Evolutionary conservation across 1,140 invertebrate species (phyloP), one percentile per base, ranked within the genome.

Genomic region (Trichomalopsis sarcophagae): DNA sequence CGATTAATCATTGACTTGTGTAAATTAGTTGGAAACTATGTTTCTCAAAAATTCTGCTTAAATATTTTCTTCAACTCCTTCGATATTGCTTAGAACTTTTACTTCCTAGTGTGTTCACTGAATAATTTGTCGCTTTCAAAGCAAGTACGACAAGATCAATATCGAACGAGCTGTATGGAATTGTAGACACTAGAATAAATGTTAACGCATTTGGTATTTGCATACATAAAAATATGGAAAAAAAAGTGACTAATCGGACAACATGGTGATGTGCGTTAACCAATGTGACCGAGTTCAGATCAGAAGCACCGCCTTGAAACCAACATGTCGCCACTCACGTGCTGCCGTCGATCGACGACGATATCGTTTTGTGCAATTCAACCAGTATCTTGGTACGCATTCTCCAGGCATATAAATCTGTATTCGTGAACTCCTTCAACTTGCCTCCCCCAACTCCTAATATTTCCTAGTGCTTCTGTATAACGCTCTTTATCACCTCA

Each of bases 251-350:
- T 82, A 86, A 76, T 76, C 27, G 79, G 81, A 50, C 4, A 69
- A 62, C 27, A 75, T 86, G 62, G 80, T 82, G 62, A 76, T 71
- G 44, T 78, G 75, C 9, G 21, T 81, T 76, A 44, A 76, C 73
- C 78, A 68, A 83, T 66, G 47, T 55, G 81, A 73, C 75, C 81
- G 50, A 83, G 75, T 79, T 77, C 47, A 83, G 47, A 82, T 73
- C 81, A 86, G 68, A 79, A 82, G 68, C 85, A 86, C 50, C 62
- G 55, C n/a, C 74, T 78, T 71, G 36, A 76, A 85, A 81, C 66
- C 78, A 75, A 85, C 36, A 33, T 77, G 36, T 81, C 23, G n/a
- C 7, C 30, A 82, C 23, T 76, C 17, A 66, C 9, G 33, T 74
- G 21, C n/a, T 82, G 23, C 68, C 2, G 13, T 66, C 27, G 5